Conservation (phyloP, 2,888 invertebrate genomes). For the Cephus rjabovi region DNA sequence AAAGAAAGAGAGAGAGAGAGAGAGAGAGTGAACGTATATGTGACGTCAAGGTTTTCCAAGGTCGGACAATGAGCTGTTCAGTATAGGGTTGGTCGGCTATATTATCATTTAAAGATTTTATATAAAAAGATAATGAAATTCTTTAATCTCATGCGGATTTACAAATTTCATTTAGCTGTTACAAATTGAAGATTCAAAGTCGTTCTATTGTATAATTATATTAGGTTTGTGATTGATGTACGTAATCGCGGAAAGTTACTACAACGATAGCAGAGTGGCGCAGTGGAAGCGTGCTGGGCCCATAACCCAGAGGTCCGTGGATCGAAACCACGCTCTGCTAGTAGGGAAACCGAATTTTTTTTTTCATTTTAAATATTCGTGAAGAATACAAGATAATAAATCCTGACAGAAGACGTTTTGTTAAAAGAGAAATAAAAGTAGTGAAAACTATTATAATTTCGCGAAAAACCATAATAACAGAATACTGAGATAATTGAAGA, state of each 20-base stretch:
- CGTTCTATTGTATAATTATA: background rate
- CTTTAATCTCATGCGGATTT: background rate
- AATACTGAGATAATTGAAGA: background rate
- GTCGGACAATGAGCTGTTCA: background rate
- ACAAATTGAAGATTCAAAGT: background rate
- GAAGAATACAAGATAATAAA: background rate
- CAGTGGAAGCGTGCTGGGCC: constrained; percentile 88
- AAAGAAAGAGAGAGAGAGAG: background rate
- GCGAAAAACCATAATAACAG: background rate
- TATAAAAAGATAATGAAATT: background rate
- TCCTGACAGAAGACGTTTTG: too few relatives aligned
- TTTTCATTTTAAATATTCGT: constrained; percentile 20
- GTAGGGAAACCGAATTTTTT: constrained; percentile 21
- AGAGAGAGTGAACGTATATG: background rate
- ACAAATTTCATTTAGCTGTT: background rate
- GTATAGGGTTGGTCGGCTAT: background rate
- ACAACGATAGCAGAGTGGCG: constrained; percentile 78
- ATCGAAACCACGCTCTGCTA: constrained; percentile 90
- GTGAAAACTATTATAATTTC: background rate
- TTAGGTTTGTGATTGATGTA: background rate
- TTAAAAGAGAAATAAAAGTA: background rate
- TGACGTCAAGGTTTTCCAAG: background rate
- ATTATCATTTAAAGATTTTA: background rate
- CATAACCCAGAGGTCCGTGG: constrained; percentile 93
- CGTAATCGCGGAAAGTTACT: background rate